These are phyloP conservation scores for Cryptophagus acutangulus DNA, from an alignment of 2,888 invertebrate genomes.

Conservation along the genomic window DNA sequence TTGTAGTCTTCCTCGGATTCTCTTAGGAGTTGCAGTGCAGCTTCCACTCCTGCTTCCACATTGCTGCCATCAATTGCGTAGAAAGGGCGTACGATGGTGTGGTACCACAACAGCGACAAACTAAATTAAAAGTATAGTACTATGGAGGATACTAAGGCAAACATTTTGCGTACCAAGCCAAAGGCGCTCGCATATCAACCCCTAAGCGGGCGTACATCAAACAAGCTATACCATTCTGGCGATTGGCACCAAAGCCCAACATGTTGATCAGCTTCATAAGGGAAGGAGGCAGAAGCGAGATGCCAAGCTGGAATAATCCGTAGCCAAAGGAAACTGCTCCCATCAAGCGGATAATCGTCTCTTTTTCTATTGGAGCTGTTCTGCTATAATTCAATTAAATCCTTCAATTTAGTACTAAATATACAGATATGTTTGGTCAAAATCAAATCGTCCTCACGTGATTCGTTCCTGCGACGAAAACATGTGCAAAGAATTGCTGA, in stretches of 20 bases:
- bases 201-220: conserved; percentile 58
- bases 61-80: conserved; percentile 61
- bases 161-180: conserved; percentile 54
- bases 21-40: conserved; percentile 51
- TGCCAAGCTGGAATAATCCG: conserved; percentile 62
- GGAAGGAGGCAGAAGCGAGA: conserved; percentile 63
- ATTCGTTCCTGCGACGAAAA: conserved; percentile 25
- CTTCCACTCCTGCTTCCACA: conserved; percentile 55
- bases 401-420: conserved; percentile 13
- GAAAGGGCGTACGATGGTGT: conserved; percentile 64
- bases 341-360: conserved; percentile 57
- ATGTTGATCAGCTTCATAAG: conserved; percentile 57
- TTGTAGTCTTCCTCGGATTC: conserved; percentile 54
- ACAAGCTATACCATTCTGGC: conserved; percentile 54
- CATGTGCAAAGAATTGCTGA: conserved; percentile 22
- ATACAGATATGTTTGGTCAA: neutral
- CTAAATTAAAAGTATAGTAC: conserved; percentile 34
- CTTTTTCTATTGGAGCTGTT: conserved; percentile 47
- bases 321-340: conserved; percentile 67
- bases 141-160: neutral
- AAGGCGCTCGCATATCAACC: conserved; percentile 62
- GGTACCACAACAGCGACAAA: conserved; percentile 61
- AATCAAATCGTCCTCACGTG: no score
- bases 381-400: conserved; percentile 5
- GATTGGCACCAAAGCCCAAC: conserved; percentile 62